phyloP scores from a whole-genome alignment of 2,113 vertebrate genomes.

The Atlantisia rogersi region DNA sequence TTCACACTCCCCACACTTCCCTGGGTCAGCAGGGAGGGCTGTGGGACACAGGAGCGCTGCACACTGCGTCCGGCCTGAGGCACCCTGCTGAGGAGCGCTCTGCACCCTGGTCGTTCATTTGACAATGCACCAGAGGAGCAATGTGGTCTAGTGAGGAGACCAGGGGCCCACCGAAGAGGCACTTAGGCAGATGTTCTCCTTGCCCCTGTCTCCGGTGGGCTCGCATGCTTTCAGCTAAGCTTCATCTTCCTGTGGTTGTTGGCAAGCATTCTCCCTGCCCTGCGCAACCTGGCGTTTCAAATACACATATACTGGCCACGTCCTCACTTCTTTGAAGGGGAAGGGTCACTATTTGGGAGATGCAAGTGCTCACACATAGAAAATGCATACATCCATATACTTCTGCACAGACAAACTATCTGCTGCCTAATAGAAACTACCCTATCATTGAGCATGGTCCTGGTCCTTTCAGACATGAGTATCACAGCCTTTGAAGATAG shows the following conservation, averaged over 20 bases:
- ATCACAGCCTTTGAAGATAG: not conserved
- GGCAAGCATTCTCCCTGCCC: not conserved
- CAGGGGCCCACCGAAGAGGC: not conserved
- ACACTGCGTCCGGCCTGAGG: not conserved
- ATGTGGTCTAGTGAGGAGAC: not conserved
- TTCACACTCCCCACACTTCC: not conserved
- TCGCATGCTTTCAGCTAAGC: not conserved
- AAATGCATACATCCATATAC: accelerated
- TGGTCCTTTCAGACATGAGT: not conserved
- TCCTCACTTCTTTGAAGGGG: not conserved
- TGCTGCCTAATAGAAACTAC: not conserved
- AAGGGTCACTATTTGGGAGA: not conserved
- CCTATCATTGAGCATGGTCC: not conserved
- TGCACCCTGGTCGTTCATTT: not conserved
- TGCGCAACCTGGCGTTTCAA: not conserved
- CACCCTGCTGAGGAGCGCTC: not conserved
- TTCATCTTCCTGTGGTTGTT: not conserved
- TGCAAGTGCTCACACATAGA: not conserved
- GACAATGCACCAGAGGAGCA: accelerated
- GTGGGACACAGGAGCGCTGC: not conserved
- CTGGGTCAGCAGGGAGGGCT: not conserved
- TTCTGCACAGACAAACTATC: not conserved
- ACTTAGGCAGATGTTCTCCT: not conserved
- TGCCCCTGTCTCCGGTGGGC: not conserved
- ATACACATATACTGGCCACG: not conserved